Conservation (phyloP, 2,888 invertebrate genomes). For the Pollenia labialis region DNA sequence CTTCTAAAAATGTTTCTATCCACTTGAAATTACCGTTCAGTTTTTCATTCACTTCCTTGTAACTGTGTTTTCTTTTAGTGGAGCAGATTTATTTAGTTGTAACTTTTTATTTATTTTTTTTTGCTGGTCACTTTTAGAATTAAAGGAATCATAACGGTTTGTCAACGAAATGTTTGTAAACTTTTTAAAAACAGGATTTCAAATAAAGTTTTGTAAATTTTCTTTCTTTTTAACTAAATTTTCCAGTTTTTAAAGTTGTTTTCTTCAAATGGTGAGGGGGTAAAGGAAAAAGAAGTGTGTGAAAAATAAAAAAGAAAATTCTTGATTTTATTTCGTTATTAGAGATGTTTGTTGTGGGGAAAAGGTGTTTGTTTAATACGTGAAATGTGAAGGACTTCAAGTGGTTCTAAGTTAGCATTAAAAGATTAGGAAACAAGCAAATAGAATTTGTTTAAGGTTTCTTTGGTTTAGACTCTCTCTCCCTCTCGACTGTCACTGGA, state of each 20-base stretch:
- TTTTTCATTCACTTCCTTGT: slow-evolving; percentile 38
- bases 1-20: slow-evolving; percentile 17
- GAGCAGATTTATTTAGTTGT: slow-evolving; percentile 54
- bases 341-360: not conserved
- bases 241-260: too few relatives aligned
- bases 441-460: slow-evolving; percentile 51
- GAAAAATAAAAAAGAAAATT: too few relatives aligned
- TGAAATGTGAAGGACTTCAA: not conserved
- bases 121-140: slow-evolving; percentile 30
- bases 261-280: too few relatives aligned
- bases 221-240: not conserved
- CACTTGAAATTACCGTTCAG: slow-evolving; percentile 65
- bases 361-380: not conserved
- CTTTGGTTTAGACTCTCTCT: slow-evolving; percentile 20
- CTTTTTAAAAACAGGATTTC: slow-evolving; percentile 66
- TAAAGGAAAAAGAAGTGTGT: not conserved
- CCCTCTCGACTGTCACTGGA: not conserved
- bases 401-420: not conserved
- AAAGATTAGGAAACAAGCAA: slow-evolving; percentile 11
- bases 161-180: slow-evolving; percentile 61
- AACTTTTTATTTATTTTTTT: not conserved
- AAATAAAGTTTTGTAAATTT: slow-evolving; percentile 52
- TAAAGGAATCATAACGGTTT: slow-evolving; percentile 72
- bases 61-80: slow-evolving; percentile 49
- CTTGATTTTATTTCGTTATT: not conserved